These are phyloP conservation scores for Petrolisthes cinctipes DNA, from an alignment of 2,888 invertebrate species.

Conservation along the genomic window DNA sequence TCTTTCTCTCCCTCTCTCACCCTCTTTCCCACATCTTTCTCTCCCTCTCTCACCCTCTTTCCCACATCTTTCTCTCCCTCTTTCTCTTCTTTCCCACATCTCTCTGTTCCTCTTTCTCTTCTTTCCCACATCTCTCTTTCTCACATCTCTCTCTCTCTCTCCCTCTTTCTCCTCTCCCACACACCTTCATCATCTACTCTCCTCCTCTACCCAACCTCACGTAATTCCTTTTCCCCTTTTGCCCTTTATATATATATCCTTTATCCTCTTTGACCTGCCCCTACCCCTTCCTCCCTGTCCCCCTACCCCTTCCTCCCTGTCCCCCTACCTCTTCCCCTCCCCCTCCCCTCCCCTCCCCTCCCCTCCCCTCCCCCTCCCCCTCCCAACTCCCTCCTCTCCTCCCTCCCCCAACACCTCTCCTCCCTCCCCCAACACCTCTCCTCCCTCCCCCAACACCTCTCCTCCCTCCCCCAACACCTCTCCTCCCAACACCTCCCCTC, in stretches of 20 bases:
- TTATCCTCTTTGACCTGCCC: not conserved
- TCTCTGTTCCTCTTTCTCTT: not conserved
- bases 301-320: not conserved
- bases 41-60: not conserved
- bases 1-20: not conserved
- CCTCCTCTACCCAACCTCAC: not conserved
- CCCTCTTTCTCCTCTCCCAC: conserved; percentile 1
- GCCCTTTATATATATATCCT: not conserved
- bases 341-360: conserved; percentile 5
- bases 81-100: not conserved
- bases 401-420: not conserved
- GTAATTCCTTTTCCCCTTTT: not conserved
- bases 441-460: not conserved
- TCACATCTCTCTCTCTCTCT: not conserved
- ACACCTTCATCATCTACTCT: not conserved
- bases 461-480: not conserved
- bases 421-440: not conserved
- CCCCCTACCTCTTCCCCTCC: not conserved
- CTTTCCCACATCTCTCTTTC: not conserved
- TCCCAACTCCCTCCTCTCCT: not conserved
- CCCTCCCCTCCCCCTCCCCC: not conserved
- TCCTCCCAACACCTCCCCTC: not conserved
- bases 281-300: conserved; percentile 9
- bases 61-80: not conserved
- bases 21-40: not conserved